phyloP scores from a whole-genome alignment of 1,140 invertebrate species.

The Theocolax elegans region DNA sequence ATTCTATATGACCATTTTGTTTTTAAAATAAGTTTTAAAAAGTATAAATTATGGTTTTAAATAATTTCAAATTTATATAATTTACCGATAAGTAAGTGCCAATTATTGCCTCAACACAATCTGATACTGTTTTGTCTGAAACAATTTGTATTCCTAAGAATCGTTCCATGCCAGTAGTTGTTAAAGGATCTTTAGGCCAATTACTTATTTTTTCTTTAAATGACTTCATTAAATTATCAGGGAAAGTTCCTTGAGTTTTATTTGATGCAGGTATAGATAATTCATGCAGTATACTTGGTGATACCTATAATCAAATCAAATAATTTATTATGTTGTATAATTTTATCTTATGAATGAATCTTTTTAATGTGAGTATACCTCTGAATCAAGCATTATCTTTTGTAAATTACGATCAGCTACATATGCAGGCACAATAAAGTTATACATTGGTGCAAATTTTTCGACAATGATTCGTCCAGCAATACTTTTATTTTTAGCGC shows the following conservation, averaged over 20 bases:
- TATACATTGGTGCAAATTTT: slow-evolving; percentile 74
- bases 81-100: slow-evolving; percentile 78
- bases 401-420: slow-evolving; percentile 47
- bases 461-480: slow-evolving; percentile 72
- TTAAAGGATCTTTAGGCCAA: slow-evolving; percentile 46
- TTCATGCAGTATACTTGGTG: slow-evolving; percentile 64
- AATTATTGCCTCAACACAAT: slow-evolving; percentile 86
- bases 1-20: slow-evolving; percentile 54
- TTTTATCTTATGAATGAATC: not conserved
- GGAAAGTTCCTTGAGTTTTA: slow-evolving; percentile 63
- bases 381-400: slow-evolving; percentile 45
- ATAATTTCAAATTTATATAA: not conserved
- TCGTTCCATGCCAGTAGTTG: slow-evolving; percentile 59
- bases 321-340: slow-evolving; percentile 2
- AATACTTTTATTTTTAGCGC: slow-evolving; percentile 69
- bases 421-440: slow-evolving; percentile 77
- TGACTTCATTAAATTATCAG: slow-evolving; percentile 34
- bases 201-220: slow-evolving; percentile 48
- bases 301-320: slow-evolving; percentile 45
- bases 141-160: slow-evolving; percentile 68
- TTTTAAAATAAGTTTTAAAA: not conserved
- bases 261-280: slow-evolving; percentile 59
- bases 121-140: slow-evolving; percentile 77
- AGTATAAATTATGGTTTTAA: not conserved
- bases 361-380: slow-evolving; percentile 43